A percentile compares a stretch with the other conserved stretches of the same genome.
These are phyloP conservation scores for Drosophila acutilabella DNA, from an alignment of 2,888 invertebrate species.

Conservation along the genomic window DNA sequence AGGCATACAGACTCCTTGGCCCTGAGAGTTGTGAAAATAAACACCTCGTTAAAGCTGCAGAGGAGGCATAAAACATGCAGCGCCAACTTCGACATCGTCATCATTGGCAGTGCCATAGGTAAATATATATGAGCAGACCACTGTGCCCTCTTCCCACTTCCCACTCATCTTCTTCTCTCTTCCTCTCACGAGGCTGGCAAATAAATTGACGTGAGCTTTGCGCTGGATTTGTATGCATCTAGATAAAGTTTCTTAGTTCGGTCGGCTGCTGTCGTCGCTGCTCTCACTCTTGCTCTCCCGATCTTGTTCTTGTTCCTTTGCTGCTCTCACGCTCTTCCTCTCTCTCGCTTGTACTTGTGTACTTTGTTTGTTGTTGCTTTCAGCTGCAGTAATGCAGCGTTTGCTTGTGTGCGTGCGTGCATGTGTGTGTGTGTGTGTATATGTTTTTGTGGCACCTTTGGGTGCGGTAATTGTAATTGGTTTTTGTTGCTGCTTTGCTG, in stretches of 20 bases:
- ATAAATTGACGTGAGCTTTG: slow-evolving; percentile 82
- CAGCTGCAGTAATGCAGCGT: slow-evolving; percentile 50
- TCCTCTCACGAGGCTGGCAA: slow-evolving; percentile 65
- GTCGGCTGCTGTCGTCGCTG: slow-evolving; percentile 40
- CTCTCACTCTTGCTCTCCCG: slow-evolving; percentile 25
- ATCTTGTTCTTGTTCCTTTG: slow-evolving; percentile 27
- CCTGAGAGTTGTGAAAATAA: slow-evolving; percentile 82
- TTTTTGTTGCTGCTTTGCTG: slow-evolving; percentile 69
- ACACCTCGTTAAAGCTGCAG: slow-evolving; percentile 83
- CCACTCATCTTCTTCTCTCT: neutral
- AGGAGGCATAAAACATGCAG: slow-evolving; percentile 80
- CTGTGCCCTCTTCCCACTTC: slow-evolving; percentile 19
- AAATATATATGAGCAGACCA: slow-evolving; percentile 46
- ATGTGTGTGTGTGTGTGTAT: slow-evolving; percentile 33
- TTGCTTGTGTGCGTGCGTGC: slow-evolving; percentile 20
- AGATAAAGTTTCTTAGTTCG: slow-evolving; percentile 70
- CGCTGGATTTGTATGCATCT: slow-evolving; percentile 81
- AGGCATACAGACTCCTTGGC: slow-evolving; percentile 43
- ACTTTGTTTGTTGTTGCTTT: slow-evolving; percentile 34
- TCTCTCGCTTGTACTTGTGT: neutral
- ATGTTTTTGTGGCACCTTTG: slow-evolving; percentile 77
- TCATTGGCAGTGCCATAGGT: slow-evolving; percentile 67
- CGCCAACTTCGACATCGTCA: slow-evolving; percentile 74
- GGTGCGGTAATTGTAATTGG: slow-evolving; percentile 83
- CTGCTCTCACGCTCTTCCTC: neutral